These are phyloP conservation scores for Heliocidaris erythrogramma DNA, from an alignment of 35 echinoderm and acorn worm genomes.

Conservation along the genomic window DNA sequence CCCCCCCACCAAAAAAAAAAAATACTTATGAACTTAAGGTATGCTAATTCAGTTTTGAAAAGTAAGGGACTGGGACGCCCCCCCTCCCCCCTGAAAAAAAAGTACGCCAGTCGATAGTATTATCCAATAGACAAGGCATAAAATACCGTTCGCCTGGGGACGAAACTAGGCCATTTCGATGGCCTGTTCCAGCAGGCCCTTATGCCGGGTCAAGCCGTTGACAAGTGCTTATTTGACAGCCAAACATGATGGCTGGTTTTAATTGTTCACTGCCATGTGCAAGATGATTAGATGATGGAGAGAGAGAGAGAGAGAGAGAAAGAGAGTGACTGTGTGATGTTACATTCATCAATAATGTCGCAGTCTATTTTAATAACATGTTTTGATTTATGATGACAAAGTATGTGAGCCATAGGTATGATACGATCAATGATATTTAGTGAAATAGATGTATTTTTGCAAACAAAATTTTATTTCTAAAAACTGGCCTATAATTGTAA, in stretches of 20 bases:
- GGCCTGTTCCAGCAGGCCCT: neutral
- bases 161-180: neutral
- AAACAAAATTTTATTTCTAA: no score
- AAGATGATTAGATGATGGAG: neutral
- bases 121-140: neutral
- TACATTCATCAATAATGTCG: neutral
- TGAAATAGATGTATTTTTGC: no score
- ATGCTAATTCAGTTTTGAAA: no score
- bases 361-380: no score
- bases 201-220: neutral
- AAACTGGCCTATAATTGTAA: no score
- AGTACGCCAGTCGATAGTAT: neutral
- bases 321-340: neutral
- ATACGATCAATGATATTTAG: no score
- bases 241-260: neutral
- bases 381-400: no score
- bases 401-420: no score
- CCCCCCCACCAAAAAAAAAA: no score
- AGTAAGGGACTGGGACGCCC: no score
- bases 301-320: neutral
- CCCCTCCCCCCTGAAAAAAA: no score
- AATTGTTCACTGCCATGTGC: neutral
- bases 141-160: neutral
- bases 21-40: no score
- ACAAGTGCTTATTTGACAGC: constrained; percentile 9